phyloP scores from a whole-genome alignment of 2,113 vertebrate species.

The Aptenodytes patagonicus region DNA sequence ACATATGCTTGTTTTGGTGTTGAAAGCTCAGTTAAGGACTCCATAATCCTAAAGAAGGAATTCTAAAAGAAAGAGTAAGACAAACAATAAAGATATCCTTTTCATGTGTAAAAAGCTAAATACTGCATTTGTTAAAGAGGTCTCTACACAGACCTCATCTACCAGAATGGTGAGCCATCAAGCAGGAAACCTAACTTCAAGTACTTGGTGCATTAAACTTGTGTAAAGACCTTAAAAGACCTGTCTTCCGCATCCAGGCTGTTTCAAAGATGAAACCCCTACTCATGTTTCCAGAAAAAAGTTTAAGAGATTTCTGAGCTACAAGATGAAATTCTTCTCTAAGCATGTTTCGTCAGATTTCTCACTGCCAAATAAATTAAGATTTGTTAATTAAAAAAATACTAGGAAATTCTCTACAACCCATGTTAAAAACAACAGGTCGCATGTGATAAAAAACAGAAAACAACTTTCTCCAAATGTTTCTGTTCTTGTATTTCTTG shows the following conservation, averaged over 20 bases:
- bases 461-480: neutral
- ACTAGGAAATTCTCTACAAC: neutral
- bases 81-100: neutral
- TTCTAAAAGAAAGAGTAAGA: neutral
- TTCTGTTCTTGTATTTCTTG: neutral
- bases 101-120: neutral
- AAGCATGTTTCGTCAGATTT: neutral
- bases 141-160: neutral
- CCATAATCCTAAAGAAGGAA: neutral
- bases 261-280: neutral
- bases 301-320: neutral
- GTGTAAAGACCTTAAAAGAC: neutral
- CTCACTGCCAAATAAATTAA: neutral
- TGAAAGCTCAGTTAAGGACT: conserved; percentile 41
- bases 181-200: neutral
- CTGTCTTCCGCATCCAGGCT: neutral
- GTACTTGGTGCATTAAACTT: neutral
- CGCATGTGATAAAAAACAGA: neutral
- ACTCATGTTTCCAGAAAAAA: neutral
- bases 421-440: neutral
- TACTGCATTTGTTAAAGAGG: neutral
- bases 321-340: neutral
- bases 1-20: conserved; percentile 52
- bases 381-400: neutral
- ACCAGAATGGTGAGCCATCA: neutral